A percentile compares a stretch with the other conserved stretches of the same genome.
Evolutionary conservation across 2,113 vertebrate species (phyloP).

Genomic region (Scolopax mira): DNA sequence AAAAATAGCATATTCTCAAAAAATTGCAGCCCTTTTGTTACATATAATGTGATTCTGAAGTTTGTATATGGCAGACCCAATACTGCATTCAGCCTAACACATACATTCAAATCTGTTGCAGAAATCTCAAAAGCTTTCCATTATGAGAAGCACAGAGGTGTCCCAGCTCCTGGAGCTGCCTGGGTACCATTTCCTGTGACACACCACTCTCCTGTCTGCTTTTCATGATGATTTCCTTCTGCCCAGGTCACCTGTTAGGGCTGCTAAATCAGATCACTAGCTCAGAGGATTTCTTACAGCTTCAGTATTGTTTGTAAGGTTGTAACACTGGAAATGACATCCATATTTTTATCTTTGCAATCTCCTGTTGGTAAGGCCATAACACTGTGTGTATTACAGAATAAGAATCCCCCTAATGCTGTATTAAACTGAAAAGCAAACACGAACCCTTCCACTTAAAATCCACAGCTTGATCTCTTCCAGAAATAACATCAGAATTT

Average conservation of each 20-base stretch:
- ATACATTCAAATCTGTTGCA: background rate
- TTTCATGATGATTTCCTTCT: background rate
- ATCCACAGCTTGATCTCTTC: background rate
- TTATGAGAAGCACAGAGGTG: background rate
- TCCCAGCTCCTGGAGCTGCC: background rate
- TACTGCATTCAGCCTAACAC: background rate
- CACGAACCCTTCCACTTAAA: background rate
- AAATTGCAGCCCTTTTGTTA: background rate
- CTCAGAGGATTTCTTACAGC: background rate
- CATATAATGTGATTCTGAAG: background rate
- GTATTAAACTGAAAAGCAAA: background rate
- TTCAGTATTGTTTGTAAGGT: background rate
- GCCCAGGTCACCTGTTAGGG: background rate
- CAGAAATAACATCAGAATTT: background rate
- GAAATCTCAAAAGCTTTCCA: background rate
- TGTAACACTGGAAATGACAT: background rate
- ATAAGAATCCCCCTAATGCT: background rate
- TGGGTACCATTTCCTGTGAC: accelerated
- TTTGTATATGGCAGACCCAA: background rate
- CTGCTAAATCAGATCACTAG: background rate
- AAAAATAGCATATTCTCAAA: background rate
- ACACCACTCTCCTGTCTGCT: background rate
- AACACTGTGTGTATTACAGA: background rate
- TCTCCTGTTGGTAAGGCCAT: background rate
- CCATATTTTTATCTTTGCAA: background rate